Evolutionary conservation across 2,888 invertebrate species (phyloP), one percentile per base, ranked within the genome.

Genomic region (Rapana venosa): DNA sequence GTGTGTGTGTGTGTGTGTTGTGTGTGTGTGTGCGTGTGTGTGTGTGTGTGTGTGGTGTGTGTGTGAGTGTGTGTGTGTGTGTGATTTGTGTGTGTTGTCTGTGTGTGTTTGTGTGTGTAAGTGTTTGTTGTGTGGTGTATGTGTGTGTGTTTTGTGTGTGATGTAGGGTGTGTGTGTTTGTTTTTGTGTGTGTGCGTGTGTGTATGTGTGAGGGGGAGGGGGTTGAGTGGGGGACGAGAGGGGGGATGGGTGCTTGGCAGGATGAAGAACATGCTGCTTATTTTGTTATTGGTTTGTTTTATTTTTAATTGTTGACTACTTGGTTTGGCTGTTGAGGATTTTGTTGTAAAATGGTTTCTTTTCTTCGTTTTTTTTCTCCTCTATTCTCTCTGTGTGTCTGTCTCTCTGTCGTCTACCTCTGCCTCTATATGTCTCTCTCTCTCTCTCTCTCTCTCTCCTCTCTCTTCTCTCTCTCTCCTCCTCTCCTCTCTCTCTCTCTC

Each of bases 1-100:
- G 74, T 74, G 74, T n/a, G n/a, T 74, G 74, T 74, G 74, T n/a
- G n/a, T 74, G 74, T n/a, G n/a, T n/a, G 74, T 13, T n/a, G 74
- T 11, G n/a, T 74, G 74, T 11, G n/a, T 74, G 74, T 11, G n/a
- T 22, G 74, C 30, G n/a, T 74, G n/a, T n/a, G n/a, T n/a, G n/a
- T n/a, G 74, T 47, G 35, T 35, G 79, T 20, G 35, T 17, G 35
- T 79, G 79, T 79, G 79, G 47, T 47, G 47, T 47, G 47, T 47
- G 47, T 47, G 35, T 79, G 79, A 0, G 35, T 35, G 35, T 79
- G n/a, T n/a, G n/a, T n/a, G n/a, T n/a, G n/a, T n/a, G n/a, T n/a
- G n/a, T n/a, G n/a, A n/a, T n/a, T n/a, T n/a, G n/a, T n/a, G n/a
- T n/a, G n/a, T n/a, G n/a, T n/a, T n/a, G n/a, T n/a, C n/a, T n/a